Percentiles rank a stretch among this genome's conserved stretches.
Conservation (phyloP, 1,140 invertebrate genomes). For the Telenomus remus region DNA sequence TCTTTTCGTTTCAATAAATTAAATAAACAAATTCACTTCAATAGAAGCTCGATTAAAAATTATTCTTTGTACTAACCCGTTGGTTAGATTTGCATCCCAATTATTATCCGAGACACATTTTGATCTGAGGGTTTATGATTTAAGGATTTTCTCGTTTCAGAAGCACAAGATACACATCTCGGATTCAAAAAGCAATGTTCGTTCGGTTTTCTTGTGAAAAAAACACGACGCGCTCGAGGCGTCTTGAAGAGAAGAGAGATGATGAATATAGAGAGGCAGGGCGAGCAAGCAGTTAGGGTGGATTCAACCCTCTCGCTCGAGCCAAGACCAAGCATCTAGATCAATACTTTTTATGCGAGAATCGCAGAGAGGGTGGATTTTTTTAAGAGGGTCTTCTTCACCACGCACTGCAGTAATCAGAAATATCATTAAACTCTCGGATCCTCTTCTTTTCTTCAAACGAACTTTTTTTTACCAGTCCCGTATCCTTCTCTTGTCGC, state of each 20-base stretch:
- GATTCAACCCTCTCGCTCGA: constrained; percentile 71
- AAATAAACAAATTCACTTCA: too few relatives aligned
- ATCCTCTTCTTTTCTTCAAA: constrained; percentile 60
- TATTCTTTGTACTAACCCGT: too few relatives aligned
- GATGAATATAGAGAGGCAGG: constrained; percentile 62
- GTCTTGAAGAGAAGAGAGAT: constrained; percentile 47
- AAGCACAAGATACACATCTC: constrained; percentile 45
- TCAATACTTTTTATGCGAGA: constrained; percentile 74
- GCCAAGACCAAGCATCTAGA: constrained; percentile 62
- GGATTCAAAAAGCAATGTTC: constrained; percentile 45
- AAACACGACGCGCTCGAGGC: constrained; percentile 49
- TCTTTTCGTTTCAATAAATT: too few relatives aligned
- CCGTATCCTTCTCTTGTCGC: not conserved
- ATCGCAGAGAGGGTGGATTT: constrained; percentile 51
- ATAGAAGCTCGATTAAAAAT: too few relatives aligned
- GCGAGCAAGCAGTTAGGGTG: constrained; percentile 67
- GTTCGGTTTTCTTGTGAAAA: constrained; percentile 52
- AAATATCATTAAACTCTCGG: constrained; percentile 75
- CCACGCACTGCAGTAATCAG: constrained; percentile 70
- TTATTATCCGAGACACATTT: too few relatives aligned
- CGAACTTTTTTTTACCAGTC: constrained; percentile 22
- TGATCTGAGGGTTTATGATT: too few relatives aligned
- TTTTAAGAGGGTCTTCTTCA: constrained; percentile 58
- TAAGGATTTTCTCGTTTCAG: constrained; percentile 4
- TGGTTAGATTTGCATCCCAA: too few relatives aligned